phyloP scores from a whole-genome alignment of 2,888 invertebrate species.

The Tenthredo mesomela region DNA sequence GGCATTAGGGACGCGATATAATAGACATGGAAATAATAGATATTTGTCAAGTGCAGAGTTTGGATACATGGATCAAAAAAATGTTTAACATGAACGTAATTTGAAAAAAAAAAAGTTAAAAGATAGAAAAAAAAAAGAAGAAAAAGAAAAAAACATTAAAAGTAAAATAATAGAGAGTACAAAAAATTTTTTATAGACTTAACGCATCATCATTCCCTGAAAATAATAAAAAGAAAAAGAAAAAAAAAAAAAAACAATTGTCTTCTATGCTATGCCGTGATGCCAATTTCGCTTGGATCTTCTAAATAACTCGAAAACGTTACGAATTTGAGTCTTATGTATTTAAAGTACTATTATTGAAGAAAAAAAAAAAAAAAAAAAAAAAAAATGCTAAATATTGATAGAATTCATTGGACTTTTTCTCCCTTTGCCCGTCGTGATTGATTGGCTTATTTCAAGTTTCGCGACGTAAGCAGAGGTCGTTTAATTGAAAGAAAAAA shows the following conservation, averaged over 20 bases:
- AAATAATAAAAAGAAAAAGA: not conserved
- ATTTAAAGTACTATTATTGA: not conserved
- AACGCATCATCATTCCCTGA: conserved; percentile 32
- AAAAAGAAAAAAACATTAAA: not conserved
- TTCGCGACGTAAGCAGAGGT: conserved; percentile 32
- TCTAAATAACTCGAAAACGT: not conserved
- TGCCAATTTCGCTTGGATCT: not conserved
- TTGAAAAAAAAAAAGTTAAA: not conserved
- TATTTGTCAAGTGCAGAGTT: not conserved
- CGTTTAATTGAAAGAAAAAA: not conserved
- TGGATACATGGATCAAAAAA: not conserved
- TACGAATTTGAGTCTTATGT: not conserved
- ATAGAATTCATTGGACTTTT: not conserved
- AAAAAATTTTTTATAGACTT: conserved; percentile 30
- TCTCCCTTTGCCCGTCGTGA: conserved; percentile 3
- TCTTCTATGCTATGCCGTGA: conserved; percentile 13
- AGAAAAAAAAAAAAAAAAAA: no score
- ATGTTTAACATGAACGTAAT: not conserved
- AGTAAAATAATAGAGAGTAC: conserved; percentile 29
- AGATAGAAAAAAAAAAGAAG: not conserved
- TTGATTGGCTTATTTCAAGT: not conserved
- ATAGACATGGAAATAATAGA: not conserved
- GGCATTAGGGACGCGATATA: no score
- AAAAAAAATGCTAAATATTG: not conserved
- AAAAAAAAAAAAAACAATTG: not conserved